These are phyloP conservation scores for Gorsachius magnificus DNA, from an alignment of 2,797 vertebrate genomes.

Conservation along the genomic window DNA sequence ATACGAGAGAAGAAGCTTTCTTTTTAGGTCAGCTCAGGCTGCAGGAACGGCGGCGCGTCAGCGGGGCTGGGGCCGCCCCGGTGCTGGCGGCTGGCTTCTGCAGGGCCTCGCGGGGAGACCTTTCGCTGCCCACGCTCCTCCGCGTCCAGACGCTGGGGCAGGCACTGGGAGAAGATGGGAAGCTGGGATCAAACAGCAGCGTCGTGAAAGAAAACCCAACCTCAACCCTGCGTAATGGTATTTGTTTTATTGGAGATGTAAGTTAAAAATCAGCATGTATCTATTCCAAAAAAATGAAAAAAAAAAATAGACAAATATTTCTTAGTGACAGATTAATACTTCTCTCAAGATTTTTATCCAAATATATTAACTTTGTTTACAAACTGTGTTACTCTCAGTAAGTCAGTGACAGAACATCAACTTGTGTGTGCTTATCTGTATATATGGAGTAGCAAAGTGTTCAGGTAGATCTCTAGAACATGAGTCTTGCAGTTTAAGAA, in stretches of 20 bases:
- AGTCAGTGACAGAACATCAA: slow-evolving; percentile 13
- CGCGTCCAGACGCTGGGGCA: not conserved
- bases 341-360: not conserved
- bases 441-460: not conserved
- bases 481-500: not conserved
- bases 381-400: not conserved
- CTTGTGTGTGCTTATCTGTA: not conserved
- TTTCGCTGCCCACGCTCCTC: accelerated
- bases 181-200: not conserved
- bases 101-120: not conserved
- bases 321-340: not conserved
- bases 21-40: not conserved
- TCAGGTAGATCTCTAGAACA: not conserved
- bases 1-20: not conserved
- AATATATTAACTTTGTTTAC: slow-evolving; percentile 63
- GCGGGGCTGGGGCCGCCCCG: accelerated
- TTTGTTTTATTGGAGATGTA: slow-evolving; percentile 57
- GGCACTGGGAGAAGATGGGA: not conserved
- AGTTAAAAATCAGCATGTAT: slow-evolving; percentile 2
- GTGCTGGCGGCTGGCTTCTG: not conserved
- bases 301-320: not conserved
- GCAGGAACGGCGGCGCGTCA: not conserved
- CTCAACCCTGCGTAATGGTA: not conserved
- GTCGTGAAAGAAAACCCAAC: not conserved
- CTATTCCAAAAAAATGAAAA: not conserved